A percentile compares a stretch with the other conserved stretches of the same genome.
Conservation (phyloP, 2,113 vertebrate genomes). For the Platycercus adscitus region DNA sequence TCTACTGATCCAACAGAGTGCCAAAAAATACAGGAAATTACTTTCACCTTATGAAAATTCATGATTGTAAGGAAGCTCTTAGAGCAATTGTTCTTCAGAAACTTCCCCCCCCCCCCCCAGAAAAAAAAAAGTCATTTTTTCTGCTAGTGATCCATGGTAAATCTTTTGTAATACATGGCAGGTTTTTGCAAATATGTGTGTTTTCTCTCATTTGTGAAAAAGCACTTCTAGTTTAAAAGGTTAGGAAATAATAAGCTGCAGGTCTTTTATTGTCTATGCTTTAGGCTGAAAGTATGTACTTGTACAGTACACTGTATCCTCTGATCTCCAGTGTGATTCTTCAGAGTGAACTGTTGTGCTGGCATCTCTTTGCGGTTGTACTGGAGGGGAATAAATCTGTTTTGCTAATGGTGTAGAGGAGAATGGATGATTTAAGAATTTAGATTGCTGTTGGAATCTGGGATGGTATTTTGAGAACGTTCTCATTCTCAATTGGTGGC, state of each 20-base stretch:
- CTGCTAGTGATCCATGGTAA: neutral
- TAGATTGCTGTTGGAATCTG: neutral
- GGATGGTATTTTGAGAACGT: neutral
- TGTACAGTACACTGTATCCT: neutral
- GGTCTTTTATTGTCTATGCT: neutral
- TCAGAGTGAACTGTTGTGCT: neutral
- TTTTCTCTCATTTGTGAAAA: neutral
- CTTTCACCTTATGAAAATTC: slow-evolving; percentile 71
- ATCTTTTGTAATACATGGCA: neutral
- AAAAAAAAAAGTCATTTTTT: neutral
- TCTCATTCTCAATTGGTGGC: neutral
- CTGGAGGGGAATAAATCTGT: neutral
- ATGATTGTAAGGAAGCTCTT: slow-evolving; percentile 61
- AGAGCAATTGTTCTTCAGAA: neutral
- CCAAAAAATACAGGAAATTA: slow-evolving; percentile 69
- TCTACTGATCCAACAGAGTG: slow-evolving; percentile 38
- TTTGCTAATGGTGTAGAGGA: neutral
- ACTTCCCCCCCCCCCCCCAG: neutral
- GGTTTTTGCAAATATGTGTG: neutral
- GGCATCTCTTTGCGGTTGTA: neutral
- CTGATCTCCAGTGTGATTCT: neutral
- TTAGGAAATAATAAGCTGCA: neutral
- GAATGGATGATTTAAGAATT: neutral
- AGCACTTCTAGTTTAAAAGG: neutral
- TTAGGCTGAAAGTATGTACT: neutral